A percentile compares a stretch with the other conserved stretches of the same genome.
phyloP scores from a whole-genome alignment of 2,797 vertebrate genomes.

The Siniperca undulata region DNA sequence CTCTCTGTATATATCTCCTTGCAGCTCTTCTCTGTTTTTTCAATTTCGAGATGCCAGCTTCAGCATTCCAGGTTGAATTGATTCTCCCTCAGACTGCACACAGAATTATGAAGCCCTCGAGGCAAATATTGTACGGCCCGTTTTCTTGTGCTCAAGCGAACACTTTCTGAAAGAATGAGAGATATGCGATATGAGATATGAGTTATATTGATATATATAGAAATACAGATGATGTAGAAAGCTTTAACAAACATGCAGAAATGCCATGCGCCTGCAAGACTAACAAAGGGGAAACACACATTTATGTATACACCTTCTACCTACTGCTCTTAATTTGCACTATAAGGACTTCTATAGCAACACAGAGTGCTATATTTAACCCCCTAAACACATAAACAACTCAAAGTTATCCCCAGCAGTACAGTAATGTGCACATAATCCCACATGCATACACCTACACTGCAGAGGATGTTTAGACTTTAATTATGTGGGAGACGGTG shows the following conservation, averaged over 20 bases:
- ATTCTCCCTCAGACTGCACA: constrained; percentile 18
- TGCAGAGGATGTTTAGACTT: constrained; percentile 72
- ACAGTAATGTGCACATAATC: constrained; percentile 16
- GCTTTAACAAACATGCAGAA: constrained; percentile 13
- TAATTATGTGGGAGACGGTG: constrained; percentile 60
- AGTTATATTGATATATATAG: not conserved
- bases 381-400: constrained; percentile 33
- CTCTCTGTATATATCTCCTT: not conserved
- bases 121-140: constrained; percentile 13
- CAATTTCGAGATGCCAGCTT: constrained; percentile 32
- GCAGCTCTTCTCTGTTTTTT: constrained; percentile 17
- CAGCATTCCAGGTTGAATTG: constrained; percentile 47
- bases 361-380: constrained; percentile 23
- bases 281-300: not conserved
- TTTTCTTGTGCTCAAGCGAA: not conserved
- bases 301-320: not conserved
- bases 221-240: not conserved
- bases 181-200: not conserved
- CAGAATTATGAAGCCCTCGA: constrained; percentile 7
- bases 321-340: constrained; percentile 4
- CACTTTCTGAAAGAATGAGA: not conserved
- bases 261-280: not conserved
- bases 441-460: constrained; percentile 53
- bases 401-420: constrained; percentile 27
- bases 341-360: not conserved